Evolutionary conservation across 2,113 vertebrate genomes (phyloP), one percentile per base, ranked within the genome.

Genomic region (Toxotes chatareus): DNA sequence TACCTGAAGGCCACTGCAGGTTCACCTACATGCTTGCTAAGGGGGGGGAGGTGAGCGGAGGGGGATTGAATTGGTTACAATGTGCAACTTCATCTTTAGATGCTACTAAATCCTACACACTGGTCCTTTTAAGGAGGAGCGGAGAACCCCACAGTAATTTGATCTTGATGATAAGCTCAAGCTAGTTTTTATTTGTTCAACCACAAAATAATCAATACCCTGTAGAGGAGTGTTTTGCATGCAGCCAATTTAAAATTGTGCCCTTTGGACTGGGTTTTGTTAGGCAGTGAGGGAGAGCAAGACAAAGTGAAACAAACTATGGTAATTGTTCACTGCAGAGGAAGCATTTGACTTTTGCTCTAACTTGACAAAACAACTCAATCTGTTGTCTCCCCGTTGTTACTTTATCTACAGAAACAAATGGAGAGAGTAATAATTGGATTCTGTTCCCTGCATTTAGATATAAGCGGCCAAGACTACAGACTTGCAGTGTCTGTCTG

Each of bases 351-450:
- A 56, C 13, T 68, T 61, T 60, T 56, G 23, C 59, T 59, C 6
- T 21, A 40, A 27, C 19, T 47, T 12, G 13, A 62, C 56, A 56
- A 63, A 76, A 47, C 62, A 72, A 27, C 51, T 64, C 17, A 47
- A 53, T 27, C 53, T 56, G 53, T 46, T 56, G 21, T 23, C 63
- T 73, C 61, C 27, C 61, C 32, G 13, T 47, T 73, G n/a, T 69
- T 38, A 38, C 23, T 64, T 32, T 23, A 23, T 31, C 44, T 7
- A 2, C 12, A 68, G 17, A 67, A 44, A 72, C 27, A 57, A 56
- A 5, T 40, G 6, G 0, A 73, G 14, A 55, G n/a, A 13, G 34
- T 49, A 21, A 44, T 85, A 70, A 77, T 77, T 83, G 57, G 76
- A 85, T 85, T 76, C 73, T 61, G 5, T 47, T 42, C 12, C 19